Conservation (phyloP, 2,888 invertebrate genomes). For the Chrysina gloriosa region DNA sequence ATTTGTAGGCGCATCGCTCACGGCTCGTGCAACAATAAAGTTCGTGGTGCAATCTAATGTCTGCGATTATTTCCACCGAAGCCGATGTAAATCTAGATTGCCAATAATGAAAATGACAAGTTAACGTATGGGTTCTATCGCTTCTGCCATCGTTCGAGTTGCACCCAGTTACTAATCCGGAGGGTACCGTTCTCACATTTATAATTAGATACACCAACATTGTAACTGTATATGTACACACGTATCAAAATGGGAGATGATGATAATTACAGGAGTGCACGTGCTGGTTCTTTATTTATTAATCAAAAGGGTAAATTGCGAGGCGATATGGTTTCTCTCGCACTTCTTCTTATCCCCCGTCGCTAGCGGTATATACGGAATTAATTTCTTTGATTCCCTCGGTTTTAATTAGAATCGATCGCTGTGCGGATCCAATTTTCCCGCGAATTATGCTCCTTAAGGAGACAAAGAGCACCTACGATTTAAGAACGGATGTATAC, state of each 20-base stretch:
- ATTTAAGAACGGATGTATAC: not conserved
- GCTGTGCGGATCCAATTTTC: not conserved
- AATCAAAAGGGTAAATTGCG: not conserved
- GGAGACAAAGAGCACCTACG: not conserved
- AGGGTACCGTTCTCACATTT: not conserved
- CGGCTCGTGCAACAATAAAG: slow-evolving; percentile 1
- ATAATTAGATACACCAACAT: not conserved
- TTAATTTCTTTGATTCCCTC: not conserved
- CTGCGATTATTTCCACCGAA: not conserved
- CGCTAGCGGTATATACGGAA: not conserved
- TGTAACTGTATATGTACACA: not conserved
- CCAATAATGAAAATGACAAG: slow-evolving; percentile 3
- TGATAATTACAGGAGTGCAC: not conserved
- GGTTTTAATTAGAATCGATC: not conserved
- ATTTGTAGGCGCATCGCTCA: not conserved
- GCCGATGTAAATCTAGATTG: not conserved
- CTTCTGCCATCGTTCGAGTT: not conserved
- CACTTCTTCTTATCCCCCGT: not conserved
- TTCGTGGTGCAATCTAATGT: not conserved
- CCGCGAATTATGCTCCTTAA: slow-evolving; percentile 1
- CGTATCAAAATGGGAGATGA: not conserved
- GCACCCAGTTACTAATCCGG: not conserved
- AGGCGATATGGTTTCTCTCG: not conserved
- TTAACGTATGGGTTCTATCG: not conserved
- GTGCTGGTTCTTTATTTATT: not conserved